phyloP scores from a whole-genome alignment of 2,797 vertebrate species.

The Megalops cyprinoides region DNA sequence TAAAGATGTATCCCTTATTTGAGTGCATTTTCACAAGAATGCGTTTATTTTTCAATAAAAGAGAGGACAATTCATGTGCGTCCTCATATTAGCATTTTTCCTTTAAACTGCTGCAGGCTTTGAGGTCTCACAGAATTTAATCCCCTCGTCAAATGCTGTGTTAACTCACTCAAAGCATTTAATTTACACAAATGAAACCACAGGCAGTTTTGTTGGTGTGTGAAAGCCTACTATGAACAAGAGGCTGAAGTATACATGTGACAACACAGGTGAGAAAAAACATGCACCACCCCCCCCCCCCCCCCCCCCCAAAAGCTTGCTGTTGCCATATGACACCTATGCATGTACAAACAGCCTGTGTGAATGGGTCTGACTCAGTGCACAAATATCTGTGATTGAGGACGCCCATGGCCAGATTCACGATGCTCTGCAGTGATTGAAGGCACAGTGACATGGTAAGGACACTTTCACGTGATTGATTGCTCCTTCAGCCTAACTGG shows the following conservation, averaged over 20 bases:
- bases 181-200: conserved; percentile 19
- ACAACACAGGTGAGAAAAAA: background rate
- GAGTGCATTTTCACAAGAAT: background rate
- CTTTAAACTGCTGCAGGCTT: background rate
- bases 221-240: background rate
- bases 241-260: too few relatives aligned
- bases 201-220: background rate
- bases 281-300: too few relatives aligned
- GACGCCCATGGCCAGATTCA: background rate
- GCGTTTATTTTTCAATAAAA: conserved; percentile 13
- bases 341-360: background rate
- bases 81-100: conserved; percentile 3
- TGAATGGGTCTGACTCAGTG: background rate
- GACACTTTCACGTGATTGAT: background rate
- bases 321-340: background rate
- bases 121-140: background rate
- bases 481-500: conserved; percentile 2
- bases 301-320: background rate
- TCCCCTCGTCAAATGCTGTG: background rate
- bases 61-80: background rate
- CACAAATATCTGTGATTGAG: background rate
- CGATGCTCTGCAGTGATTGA: background rate
- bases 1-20: background rate
- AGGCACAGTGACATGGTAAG: background rate
- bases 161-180: conserved; percentile 4